Evolutionary conservation across 2,888 invertebrate species (phyloP).

Genomic region (Melieria omissa): DNA sequence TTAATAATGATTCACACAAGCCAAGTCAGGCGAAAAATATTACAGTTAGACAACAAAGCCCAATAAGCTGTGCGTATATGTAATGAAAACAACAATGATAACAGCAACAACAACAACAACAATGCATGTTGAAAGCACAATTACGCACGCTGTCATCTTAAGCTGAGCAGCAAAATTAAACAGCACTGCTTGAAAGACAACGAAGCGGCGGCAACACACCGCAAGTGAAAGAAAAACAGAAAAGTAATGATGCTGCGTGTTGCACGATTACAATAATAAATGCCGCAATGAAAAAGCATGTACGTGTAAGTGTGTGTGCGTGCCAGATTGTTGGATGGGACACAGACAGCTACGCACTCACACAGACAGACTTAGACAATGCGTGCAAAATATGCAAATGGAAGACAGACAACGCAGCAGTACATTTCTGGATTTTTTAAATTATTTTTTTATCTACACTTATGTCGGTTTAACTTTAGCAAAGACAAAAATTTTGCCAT

Average conservation of each 20-base stretch:
- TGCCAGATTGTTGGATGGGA: not conserved
- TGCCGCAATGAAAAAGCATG: slow-evolving; percentile 32
- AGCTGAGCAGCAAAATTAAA: not conserved
- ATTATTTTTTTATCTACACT: too few relatives aligned
- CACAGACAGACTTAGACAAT: slow-evolving; percentile 15
- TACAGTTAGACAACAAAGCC: not conserved
- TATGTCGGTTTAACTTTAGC: too few relatives aligned
- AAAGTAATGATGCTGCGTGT: slow-evolving; percentile 42
- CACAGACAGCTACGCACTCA: not conserved
- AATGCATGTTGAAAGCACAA: slow-evolving; percentile 46
- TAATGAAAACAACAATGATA: slow-evolving; percentile 23
- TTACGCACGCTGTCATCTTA: slow-evolving; percentile 56
- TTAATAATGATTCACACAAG: not conserved
- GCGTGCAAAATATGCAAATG: slow-evolving; percentile 26
- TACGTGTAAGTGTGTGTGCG: not conserved
- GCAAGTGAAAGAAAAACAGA: too few relatives aligned
- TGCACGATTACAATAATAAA: slow-evolving; percentile 60
- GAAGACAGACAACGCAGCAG: too few relatives aligned
- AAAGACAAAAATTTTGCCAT: too few relatives aligned
- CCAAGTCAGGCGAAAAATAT: not conserved
- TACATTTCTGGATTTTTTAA: too few relatives aligned
- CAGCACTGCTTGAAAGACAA: not conserved
- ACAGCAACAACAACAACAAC: slow-evolving; percentile 21
- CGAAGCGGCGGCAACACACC: too few relatives aligned
- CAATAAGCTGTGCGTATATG: slow-evolving; percentile 12